Base-by-base conservation (phyloP, 2,888 invertebrate species). In the Helleia helle region DNA sequence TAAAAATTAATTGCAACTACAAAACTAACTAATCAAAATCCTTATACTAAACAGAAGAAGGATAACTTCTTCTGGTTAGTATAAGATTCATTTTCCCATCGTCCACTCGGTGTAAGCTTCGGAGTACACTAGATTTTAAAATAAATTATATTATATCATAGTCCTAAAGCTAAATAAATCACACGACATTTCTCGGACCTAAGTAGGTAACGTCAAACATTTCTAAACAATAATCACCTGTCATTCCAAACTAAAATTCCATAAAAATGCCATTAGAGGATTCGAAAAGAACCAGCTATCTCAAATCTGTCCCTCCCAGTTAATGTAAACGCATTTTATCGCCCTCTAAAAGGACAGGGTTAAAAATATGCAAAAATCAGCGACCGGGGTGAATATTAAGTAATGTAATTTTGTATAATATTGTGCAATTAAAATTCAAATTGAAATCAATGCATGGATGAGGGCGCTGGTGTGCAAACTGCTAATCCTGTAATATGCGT, bases 341-440 rank as follows among this genome's bases (percentile, higher is more conserved):
- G 60, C 54, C 54, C 60, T 60, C 58, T 50, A 58, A 58, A 59
- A 56, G 54, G 56, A 59, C 64, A 65, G 77, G 75, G 80, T 76
- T 73, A 74, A 75, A 79, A 79, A 71, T 79, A 80, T 83, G 81
- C 80, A 81, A 80, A 83, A 83, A 80, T 81, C 74, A 68, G 58
- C 62, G 65, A 67, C 63, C 62, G 66, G 83, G 80, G 81, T 80
- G 84, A 81, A 80, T 83, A 80, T 81, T 71, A 84, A 84, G 72
- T 62, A 75, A 81, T 77, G 79, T 81, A 74, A 80, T 81, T 79
- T 77, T 76, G 73, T 74, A 74, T 80, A 83, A 86, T 86, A 85
- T 84, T 80, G 75, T 65, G 59, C 83, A 81, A 86, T 86, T 85
- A 86, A 85, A 81, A 83, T 86, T 84, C 73, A 85, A 86, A 86